Percentiles rank a stretch among this genome's conserved stretches.
Conservation (phyloP, 2,888 invertebrate genomes). For the Chymomyza fuscimana region DNA sequence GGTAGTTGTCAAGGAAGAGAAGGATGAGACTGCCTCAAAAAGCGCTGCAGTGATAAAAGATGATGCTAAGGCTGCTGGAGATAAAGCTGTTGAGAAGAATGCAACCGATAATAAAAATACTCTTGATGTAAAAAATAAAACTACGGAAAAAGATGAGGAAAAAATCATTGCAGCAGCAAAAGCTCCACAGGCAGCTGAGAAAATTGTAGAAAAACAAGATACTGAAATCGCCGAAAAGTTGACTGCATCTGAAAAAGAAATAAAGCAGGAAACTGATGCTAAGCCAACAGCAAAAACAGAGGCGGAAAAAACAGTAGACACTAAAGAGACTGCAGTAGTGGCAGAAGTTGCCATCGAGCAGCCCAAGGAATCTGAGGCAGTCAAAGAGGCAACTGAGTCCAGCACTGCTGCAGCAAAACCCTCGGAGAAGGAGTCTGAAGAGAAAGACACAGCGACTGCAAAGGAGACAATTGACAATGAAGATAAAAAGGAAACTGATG, state of each 20-base stretch:
- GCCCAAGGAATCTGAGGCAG: constrained; percentile 15
- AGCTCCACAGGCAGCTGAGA: constrained; percentile 14
- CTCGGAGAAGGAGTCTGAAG: background rate
- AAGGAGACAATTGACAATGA: constrained; percentile 24
- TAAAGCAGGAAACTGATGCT: constrained; percentile 14
- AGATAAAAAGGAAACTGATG: constrained; percentile 16
- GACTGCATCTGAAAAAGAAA: constrained; percentile 42
- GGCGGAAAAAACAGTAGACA: constrained; percentile 15
- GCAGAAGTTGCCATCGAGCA: constrained; percentile 9
- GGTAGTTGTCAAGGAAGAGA: constrained; percentile 19
- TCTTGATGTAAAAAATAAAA: constrained; percentile 5
- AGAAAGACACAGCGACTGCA: background rate
- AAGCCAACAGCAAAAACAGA: constrained; percentile 18
- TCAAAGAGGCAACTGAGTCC: constrained; percentile 45
- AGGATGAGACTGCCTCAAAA: constrained; percentile 12
- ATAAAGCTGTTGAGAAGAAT: constrained; percentile 11
- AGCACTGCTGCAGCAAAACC: constrained; percentile 29
- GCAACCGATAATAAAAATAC: constrained; percentile 3
- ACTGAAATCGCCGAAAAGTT: constrained; percentile 59
- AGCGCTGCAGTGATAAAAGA: constrained; percentile 10
- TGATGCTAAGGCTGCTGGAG: constrained; percentile 19
- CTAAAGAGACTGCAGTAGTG: constrained; percentile 21
- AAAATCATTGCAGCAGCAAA: background rate
- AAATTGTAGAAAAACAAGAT: constrained; percentile 55
- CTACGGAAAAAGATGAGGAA: constrained; percentile 11